Base-by-base conservation (phyloP, 2,888 invertebrate species). In the Portevinia maculata region DNA sequence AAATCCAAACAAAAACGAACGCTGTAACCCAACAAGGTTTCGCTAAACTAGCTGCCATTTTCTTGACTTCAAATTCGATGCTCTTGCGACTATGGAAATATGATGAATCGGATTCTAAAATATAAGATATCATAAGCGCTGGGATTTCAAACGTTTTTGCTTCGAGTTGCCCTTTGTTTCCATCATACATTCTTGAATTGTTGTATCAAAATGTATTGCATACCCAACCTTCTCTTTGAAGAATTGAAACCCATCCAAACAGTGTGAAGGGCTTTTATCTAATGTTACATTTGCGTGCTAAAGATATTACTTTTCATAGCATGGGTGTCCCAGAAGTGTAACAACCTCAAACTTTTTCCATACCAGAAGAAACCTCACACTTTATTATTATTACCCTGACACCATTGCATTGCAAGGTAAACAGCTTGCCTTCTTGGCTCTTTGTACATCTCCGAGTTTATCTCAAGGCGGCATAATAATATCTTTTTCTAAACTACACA, bases 271-370 rank as follows among this genome's bases (percentile, higher is more conserved):
- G 2, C 9, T 9, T 19, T 17, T 11, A 2, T 19, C 13, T 59
- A 21, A 30, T 70, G 34, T 62, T 53, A 24, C 71, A 41, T 24
- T n/a, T 21, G 6, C 32, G 32, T 32, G 30, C 32, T 39, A 41
- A 11, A 8, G 48, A n/a, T 50, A 21, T 9, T 37, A 48, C 37
- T 9, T 44, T 19, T 1, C 21, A 21, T 28, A n/a, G n/a, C 50
- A 62, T 24, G 44, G 37, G 28, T 65, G 55, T 9, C 37, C 69
- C 34, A 79, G 74, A 62, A 74, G 74, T 74, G 60, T 74, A 79
- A 37, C 67, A 67, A 79, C 79, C 79, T 73, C 67, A 59, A 67
- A 50, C 24, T 21, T 73, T 62, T 69, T 30, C 17, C 34, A 46
- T 32, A 52, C 28, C 71, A 71, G 30, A 48, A 41, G 70, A 60